Conservation (phyloP, 2,888 invertebrate genomes). For the Spilarctia lutea region DNA sequence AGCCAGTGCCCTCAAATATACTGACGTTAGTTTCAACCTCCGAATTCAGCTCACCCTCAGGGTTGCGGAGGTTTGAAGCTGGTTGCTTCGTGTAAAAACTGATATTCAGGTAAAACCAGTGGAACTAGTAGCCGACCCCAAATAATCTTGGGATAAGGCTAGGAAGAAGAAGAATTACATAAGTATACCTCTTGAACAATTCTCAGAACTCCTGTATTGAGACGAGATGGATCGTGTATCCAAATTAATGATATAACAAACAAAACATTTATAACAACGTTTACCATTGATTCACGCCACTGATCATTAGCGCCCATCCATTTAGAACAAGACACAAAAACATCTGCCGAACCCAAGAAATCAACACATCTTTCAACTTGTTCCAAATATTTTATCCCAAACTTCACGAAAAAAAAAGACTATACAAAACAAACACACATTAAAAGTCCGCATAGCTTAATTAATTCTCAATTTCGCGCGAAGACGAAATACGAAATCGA, state of each 20-base stretch:
- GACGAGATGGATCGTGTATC: not conserved
- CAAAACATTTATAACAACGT: not conserved
- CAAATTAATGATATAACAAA: not conserved
- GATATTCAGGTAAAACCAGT: too few species aligned
- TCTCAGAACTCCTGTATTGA: too few species aligned
- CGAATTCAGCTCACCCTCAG: too few species aligned
- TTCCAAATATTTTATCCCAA: constrained; percentile 13
- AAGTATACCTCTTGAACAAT: too few species aligned
- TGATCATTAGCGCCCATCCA: not conserved
- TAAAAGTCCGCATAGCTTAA: constrained; percentile 56
- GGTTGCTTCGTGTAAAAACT: too few species aligned
- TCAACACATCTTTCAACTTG: constrained; percentile 41
- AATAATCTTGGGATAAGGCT: too few species aligned
- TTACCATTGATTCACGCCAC: not conserved
- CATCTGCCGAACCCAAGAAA: not conserved
- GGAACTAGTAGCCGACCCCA: too few species aligned
- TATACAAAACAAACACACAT: constrained; percentile 23
- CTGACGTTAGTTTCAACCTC: too few species aligned
- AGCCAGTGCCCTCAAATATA: too few species aligned
- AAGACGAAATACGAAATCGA: constrained; percentile 51
- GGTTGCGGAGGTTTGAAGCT: too few species aligned
- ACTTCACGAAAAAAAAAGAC: constrained; percentile 9
- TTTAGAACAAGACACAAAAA: not conserved
- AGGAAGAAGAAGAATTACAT: too few species aligned
- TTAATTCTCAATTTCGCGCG: constrained; percentile 71